Percentiles rank a stretch among this genome's conserved stretches.
These are phyloP conservation scores for Nannoperca obscura DNA, from an alignment of 2,797 vertebrate genomes.

Conservation along the genomic window DNA sequence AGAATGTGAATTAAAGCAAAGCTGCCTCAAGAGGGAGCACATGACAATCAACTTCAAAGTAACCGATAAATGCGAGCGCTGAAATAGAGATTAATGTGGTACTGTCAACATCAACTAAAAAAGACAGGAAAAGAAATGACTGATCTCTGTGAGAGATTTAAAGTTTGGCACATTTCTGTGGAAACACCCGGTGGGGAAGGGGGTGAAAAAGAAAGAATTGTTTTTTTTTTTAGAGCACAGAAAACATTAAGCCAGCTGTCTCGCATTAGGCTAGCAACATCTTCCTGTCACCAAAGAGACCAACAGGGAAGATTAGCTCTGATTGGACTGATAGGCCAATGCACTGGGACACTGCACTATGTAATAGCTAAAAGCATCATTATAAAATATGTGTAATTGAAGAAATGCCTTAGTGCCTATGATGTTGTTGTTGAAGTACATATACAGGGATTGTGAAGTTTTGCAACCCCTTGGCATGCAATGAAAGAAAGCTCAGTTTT, in stretches of 20 bases:
- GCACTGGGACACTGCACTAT: slow-evolving; percentile 77
- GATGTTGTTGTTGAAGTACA: slow-evolving; percentile 37
- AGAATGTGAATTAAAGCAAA: slow-evolving; percentile 73
- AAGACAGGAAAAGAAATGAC: slow-evolving; percentile 69
- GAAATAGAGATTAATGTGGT: slow-evolving; percentile 76
- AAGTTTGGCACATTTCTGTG: slow-evolving; percentile 77
- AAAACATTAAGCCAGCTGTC: slow-evolving; percentile 83
- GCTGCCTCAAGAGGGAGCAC: slow-evolving; percentile 44
- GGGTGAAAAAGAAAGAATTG: slow-evolving; percentile 64
- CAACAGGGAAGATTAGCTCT: slow-evolving; percentile 86
- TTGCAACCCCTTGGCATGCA: slow-evolving; percentile 30
- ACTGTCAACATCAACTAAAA: slow-evolving; percentile 66
- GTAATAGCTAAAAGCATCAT: slow-evolving; percentile 83
- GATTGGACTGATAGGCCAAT: slow-evolving; percentile 85
- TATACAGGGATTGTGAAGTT: slow-evolving; percentile 30
- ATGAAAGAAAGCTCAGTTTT: slow-evolving; percentile 41
- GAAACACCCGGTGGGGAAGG: slow-evolving; percentile 74
- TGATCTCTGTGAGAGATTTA: slow-evolving; percentile 80
- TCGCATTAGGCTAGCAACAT: slow-evolving; percentile 87
- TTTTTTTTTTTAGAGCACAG: slow-evolving; percentile 57
- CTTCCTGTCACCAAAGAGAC: slow-evolving; percentile 85
- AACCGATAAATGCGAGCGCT: slow-evolving; percentile 50
- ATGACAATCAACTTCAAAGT: slow-evolving; percentile 74
- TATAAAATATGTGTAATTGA: slow-evolving; percentile 81
- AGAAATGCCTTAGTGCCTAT: slow-evolving; percentile 65